Conservation (phyloP, 2,113 vertebrate species). For the Holacanthus passer region DNA sequence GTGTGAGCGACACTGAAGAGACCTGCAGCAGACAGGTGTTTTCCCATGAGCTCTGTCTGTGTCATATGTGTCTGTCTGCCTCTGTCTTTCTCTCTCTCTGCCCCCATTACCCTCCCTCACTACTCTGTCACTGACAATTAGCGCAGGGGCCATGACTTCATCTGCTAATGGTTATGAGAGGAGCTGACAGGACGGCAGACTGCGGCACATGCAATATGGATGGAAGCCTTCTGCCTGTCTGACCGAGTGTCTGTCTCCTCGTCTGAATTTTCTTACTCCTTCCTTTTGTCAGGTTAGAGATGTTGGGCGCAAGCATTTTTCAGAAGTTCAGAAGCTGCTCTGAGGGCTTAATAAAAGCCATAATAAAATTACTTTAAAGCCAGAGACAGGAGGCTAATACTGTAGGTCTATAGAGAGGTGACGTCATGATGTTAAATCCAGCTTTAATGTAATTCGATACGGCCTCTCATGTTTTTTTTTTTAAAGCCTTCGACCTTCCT, state of each 20-base stretch:
- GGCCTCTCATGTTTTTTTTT: no score
- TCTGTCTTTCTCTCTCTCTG: constrained; percentile 17
- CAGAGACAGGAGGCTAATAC: neutral
- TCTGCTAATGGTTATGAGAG: constrained; percentile 73
- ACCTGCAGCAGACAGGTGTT: constrained; percentile 63
- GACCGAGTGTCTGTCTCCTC: constrained; percentile 11
- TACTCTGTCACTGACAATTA: constrained; percentile 73
- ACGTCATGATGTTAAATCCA: neutral
- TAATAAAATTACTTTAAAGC: neutral
- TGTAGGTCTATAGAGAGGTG: neutral
- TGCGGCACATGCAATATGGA: constrained; percentile 45
- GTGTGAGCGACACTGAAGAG: constrained; percentile 19
- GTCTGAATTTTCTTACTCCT: neutral
- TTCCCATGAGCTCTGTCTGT: constrained; percentile 47
- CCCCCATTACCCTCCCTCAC: constrained; percentile 43
- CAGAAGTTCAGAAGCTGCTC: neutral
- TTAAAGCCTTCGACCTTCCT: no score
- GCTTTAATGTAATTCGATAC: neutral
- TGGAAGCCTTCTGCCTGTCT: constrained; percentile 39
- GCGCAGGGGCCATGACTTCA: constrained; percentile 77
- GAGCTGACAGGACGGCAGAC: constrained; percentile 57
- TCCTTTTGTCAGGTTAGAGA: neutral
- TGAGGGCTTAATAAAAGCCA: neutral
- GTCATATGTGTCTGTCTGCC: constrained; percentile 11
- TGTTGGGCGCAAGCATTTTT: neutral